Evolutionary conservation across 2,113 vertebrate genomes (phyloP).

Genomic region (Megaleporinus macrocephalus): DNA sequence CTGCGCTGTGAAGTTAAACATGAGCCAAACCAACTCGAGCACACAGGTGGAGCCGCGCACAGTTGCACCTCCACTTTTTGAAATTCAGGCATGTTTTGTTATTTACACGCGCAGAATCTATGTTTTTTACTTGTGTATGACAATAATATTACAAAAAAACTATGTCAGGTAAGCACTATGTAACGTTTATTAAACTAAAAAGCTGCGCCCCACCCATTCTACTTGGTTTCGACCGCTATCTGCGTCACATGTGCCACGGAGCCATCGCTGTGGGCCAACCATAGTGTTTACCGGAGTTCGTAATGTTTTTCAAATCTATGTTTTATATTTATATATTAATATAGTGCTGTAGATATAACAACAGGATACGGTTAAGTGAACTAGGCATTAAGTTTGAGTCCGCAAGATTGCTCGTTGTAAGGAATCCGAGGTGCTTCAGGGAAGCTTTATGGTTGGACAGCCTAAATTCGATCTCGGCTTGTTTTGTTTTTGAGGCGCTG

Average conservation of each 20-base stretch:
- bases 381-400: no score
- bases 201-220: background rate
- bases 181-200: background rate
- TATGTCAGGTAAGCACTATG: background rate
- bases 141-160: background rate
- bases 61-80: background rate
- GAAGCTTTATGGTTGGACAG: slow-evolving; percentile 21
- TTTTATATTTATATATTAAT: no score
- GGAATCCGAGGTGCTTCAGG: background rate
- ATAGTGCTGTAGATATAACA: background rate
- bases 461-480: background rate
- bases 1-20: background rate
- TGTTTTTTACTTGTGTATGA: background rate
- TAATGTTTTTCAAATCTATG: no score
- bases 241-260: slow-evolving; percentile 54
- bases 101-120: background rate
- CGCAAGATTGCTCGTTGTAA: background rate
- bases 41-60: background rate
- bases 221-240: background rate
- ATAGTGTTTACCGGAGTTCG: background rate
- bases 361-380: background rate
- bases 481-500: slow-evolving; percentile 42
- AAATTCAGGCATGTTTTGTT: background rate
- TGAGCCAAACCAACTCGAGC: background rate
- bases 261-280: slow-evolving; percentile 51